Percentiles rank a stretch among this genome's conserved stretches.
These are phyloP conservation scores for Palaemon carinicauda DNA, from an alignment of 1,140 invertebrate genomes.

Conservation along the genomic window DNA sequence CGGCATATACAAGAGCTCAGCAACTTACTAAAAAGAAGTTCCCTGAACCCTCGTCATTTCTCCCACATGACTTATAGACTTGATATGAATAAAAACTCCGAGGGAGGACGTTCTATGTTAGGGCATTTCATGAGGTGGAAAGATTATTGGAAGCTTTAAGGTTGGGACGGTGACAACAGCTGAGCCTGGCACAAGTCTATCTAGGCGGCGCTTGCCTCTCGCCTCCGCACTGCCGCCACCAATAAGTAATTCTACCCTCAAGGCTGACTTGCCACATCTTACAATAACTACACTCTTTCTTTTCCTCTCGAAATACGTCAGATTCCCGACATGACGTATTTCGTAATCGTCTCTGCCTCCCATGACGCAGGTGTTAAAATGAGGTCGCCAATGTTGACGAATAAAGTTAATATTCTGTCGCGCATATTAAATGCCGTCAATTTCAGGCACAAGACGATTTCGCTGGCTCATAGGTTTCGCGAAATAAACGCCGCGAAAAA, in stretches of 20 bases:
- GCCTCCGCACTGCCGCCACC: neutral
- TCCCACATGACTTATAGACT: neutral
- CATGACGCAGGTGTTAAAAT: neutral
- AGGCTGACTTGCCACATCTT: neutral
- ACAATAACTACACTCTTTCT: neutral
- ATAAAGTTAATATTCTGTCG: neutral
- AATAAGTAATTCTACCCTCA: constrained; percentile 5
- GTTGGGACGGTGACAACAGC: no score
- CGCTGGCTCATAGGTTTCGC: constrained; percentile 1
- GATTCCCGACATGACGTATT: neutral
- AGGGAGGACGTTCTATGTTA: no score
- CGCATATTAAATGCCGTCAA: constrained; percentile 7
- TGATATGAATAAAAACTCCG: neutral
- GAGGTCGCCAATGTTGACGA: neutral
- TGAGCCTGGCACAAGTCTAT: neutral
- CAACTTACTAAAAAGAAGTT: constrained; percentile 36
- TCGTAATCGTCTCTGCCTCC: neutral
- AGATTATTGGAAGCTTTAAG: neutral
- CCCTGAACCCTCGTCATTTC: constrained; percentile 30
- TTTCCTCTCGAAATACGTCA: neutral
- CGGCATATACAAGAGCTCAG: constrained; percentile 43
- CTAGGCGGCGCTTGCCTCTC: neutral
- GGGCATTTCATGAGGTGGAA: neutral
- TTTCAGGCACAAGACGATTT: neutral
- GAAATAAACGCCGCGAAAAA: constrained; percentile 40